phyloP scores from a whole-genome alignment of 2,797 vertebrate species.

The Melanotaenia pygmaea region DNA sequence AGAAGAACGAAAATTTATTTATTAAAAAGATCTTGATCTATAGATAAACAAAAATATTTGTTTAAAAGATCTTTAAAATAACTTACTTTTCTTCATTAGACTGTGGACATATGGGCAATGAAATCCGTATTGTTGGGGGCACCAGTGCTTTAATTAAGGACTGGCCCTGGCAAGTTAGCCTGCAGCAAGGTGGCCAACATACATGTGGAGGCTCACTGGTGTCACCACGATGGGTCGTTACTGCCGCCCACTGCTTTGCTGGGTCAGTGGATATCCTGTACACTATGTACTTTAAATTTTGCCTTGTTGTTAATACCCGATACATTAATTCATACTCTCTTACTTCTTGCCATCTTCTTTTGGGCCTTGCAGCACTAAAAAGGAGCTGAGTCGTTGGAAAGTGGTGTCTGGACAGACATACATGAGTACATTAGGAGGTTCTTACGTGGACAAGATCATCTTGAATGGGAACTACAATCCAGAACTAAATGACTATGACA shows the following conservation, averaged over 20 bases:
- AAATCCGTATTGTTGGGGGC: conserved; percentile 88
- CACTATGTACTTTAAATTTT: conserved; percentile 48
- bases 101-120: conserved; percentile 78
- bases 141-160: conserved; percentile 77
- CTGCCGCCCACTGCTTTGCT: conserved; percentile 91
- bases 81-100: conserved; percentile 60
- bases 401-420: conserved; percentile 82
- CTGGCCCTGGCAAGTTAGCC: conserved; percentile 94
- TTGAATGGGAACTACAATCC: conserved; percentile 61
- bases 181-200: conserved; percentile 86
- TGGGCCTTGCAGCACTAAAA: conserved; percentile 56
- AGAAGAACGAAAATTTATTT: background rate
- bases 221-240: conserved; percentile 85
- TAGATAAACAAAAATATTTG: background rate
- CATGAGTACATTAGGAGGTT: conserved; percentile 65
- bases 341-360: background rate
- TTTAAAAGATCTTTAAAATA: background rate
- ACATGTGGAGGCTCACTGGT: conserved; percentile 91
- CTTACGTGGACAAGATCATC: conserved; percentile 86
- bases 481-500: conserved; percentile 82
- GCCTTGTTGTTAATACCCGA: background rate
- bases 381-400: conserved; percentile 81
- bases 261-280: conserved; percentile 76
- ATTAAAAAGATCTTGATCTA: background rate
- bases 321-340: conserved; percentile 41